Conservation (phyloP, 1,140 invertebrate genomes). For the Hycleus phaleratus region DNA sequence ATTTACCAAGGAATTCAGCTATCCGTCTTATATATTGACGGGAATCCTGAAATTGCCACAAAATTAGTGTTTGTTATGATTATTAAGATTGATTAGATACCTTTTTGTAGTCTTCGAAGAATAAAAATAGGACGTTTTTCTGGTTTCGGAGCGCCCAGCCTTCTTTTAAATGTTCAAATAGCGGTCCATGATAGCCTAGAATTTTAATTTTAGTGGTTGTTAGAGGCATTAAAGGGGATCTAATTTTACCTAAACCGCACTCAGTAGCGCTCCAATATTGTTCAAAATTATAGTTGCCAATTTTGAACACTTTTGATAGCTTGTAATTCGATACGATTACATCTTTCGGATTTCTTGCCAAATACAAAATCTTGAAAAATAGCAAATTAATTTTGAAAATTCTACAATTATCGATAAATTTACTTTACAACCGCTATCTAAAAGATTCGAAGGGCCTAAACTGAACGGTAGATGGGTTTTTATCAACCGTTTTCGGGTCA, state of each 20-base stretch:
- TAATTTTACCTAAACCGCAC: neutral
- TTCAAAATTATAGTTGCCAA: neutral
- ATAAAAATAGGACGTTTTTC: constrained; percentile 63
- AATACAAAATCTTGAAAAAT: constrained; percentile 58
- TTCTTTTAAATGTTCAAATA: constrained; percentile 65
- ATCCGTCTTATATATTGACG: constrained; percentile 43
- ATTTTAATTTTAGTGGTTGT: neutral
- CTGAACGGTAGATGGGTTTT: constrained; percentile 63
- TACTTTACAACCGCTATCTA: constrained; percentile 53
- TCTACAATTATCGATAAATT: neutral
- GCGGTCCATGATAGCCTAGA: constrained; percentile 39
- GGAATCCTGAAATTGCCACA: neutral
- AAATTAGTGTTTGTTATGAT: neutral
- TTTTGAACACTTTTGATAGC: constrained; percentile 57
- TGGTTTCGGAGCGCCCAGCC: constrained; percentile 55
- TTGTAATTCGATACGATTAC: constrained; percentile 66
- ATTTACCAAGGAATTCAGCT: constrained; percentile 52
- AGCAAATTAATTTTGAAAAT: constrained; percentile 23
- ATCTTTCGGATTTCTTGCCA: constrained; percentile 71
- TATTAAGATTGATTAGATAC: neutral
- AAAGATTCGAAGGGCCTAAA: constrained; percentile 55
- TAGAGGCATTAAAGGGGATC: neutral
- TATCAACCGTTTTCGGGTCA: constrained; percentile 43
- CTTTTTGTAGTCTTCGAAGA: constrained; percentile 64
- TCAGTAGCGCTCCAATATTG: neutral